phyloP scores from a whole-genome alignment of 1,140 invertebrate species.

The Nebria ingens region DNA sequence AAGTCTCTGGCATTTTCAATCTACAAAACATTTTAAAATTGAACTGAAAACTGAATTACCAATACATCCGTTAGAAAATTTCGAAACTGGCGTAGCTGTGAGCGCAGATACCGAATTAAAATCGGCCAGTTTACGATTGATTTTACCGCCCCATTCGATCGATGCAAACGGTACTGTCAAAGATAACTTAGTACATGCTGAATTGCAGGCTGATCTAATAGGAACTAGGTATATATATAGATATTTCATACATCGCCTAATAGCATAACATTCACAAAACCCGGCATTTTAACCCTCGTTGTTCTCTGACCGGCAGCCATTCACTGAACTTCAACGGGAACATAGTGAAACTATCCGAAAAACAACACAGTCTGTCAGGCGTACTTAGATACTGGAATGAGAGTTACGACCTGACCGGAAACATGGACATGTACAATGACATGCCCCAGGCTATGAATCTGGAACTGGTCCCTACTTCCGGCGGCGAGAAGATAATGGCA shows the following conservation, averaged over 20 bases:
- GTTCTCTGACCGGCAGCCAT: too few species aligned
- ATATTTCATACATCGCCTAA: too few species aligned
- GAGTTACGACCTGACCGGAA: slow-evolving; percentile 11
- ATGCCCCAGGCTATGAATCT: slow-evolving; percentile 11
- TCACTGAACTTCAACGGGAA: slow-evolving; percentile 18
- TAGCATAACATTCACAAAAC: too few species aligned
- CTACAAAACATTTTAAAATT: slow-evolving; percentile 35
- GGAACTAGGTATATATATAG: too few species aligned
- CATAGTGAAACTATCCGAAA: slow-evolving; percentile 15
- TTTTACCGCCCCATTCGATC: slow-evolving; percentile 23
- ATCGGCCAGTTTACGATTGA: slow-evolving; percentile 11
- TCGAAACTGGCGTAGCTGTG: slow-evolving; percentile 30
- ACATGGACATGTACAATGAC: slow-evolving; percentile 12
- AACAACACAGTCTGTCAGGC: slow-evolving; percentile 16
- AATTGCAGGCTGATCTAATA: slow-evolving; percentile 21
- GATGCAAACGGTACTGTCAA: slow-evolving; percentile 23
- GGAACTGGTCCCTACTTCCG: slow-evolving; percentile 6
- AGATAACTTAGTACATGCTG: slow-evolving; percentile 20
- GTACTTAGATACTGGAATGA: slow-evolving; percentile 10
- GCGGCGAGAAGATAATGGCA: slow-evolving; percentile 15
- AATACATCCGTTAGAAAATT: slow-evolving; percentile 38
- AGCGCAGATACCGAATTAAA: slow-evolving; percentile 10
- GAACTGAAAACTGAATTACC: slow-evolving; percentile 40
- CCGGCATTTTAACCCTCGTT: too few species aligned
- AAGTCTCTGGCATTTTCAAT: slow-evolving; percentile 39